These are phyloP conservation scores for Catostomus latipinnis DNA, from an alignment of 2,797 vertebrate species.

Conservation along the genomic window DNA sequence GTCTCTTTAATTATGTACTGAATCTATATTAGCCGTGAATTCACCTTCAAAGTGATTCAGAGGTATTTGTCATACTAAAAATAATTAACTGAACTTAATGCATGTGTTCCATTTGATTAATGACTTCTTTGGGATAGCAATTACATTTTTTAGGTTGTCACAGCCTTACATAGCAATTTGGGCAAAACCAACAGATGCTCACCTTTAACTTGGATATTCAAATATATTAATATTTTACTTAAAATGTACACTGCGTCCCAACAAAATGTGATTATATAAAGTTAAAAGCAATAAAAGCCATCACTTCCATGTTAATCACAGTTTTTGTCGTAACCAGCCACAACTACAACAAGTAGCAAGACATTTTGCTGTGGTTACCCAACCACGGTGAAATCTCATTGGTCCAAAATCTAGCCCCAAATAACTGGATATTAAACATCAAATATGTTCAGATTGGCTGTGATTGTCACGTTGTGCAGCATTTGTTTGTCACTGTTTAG, in stretches of 20 bases:
- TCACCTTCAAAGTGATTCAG: neutral
- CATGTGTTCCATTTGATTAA: constrained; percentile 55
- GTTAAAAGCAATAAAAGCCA: too few species aligned
- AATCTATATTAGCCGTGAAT: constrained; percentile 9
- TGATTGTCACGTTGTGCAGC: too few species aligned
- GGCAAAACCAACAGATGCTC: constrained; percentile 14
- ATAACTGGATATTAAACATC: too few species aligned
- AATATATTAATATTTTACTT: neutral
- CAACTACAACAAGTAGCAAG: too few species aligned
- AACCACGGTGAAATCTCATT: too few species aligned
- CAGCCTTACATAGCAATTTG: constrained; percentile 30
- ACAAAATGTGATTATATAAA: too few species aligned
- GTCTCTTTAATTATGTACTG: neutral
- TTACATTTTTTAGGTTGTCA: constrained; percentile 16
- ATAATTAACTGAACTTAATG: constrained; percentile 50
- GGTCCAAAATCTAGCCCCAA: too few species aligned
- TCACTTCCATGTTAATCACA: too few species aligned
- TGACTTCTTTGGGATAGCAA: constrained; percentile 45
- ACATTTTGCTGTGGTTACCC: too few species aligned
- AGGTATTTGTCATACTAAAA: constrained; percentile 4
- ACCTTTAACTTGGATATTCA: neutral
- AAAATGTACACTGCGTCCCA: neutral
- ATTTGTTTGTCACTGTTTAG: too few species aligned
- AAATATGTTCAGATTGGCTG: too few species aligned
- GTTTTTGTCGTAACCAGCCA: too few species aligned